phyloP scores from a whole-genome alignment of 1,140 invertebrate species.

The Antheraea mylitta region DNA sequence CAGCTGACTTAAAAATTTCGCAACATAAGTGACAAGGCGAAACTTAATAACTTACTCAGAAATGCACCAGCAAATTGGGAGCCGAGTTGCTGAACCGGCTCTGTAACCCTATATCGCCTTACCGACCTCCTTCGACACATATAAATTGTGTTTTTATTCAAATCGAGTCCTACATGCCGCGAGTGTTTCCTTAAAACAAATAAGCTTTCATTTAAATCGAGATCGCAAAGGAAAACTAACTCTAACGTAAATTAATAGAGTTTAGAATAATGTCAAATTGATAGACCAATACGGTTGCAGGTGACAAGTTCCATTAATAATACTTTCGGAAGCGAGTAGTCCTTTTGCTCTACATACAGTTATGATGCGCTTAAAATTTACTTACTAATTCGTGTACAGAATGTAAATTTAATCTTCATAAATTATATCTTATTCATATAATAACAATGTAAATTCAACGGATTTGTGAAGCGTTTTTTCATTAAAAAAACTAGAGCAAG shows the following conservation, averaged over 20 bases:
- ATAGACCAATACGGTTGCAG: conserved; percentile 31
- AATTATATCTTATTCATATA: background rate
- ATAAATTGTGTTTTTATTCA: conserved; percentile 78
- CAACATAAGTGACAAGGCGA: conserved; percentile 74
- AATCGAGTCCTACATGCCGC: conserved; percentile 70
- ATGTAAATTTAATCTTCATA: background rate
- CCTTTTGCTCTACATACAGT: conserved; percentile 46
- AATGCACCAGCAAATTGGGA: conserved; percentile 75
- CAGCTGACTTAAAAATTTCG: conserved; percentile 69
- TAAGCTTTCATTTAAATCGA: conserved; percentile 47
- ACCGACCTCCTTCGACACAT: conserved; percentile 66
- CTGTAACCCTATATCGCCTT: conserved; percentile 67
- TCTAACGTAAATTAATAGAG: conserved; percentile 37
- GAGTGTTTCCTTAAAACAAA: conserved; percentile 72
- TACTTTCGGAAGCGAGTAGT: conserved; percentile 52
- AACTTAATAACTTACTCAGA: conserved; percentile 79
- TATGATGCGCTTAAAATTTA: conserved; percentile 33
- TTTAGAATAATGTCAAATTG: conserved; percentile 30
- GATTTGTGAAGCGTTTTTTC: too few relatives aligned
- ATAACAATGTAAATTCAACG: too few relatives aligned
- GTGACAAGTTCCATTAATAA: conserved; percentile 54
- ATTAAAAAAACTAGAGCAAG: too few relatives aligned
- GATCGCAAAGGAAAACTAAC: conserved; percentile 39
- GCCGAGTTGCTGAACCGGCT: conserved; percentile 64
- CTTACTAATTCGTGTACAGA: conserved; percentile 28